These are phyloP conservation scores for Hoplodrina ambigua DNA, from an alignment of 2,888 invertebrate genomes.

Conservation along the genomic window DNA sequence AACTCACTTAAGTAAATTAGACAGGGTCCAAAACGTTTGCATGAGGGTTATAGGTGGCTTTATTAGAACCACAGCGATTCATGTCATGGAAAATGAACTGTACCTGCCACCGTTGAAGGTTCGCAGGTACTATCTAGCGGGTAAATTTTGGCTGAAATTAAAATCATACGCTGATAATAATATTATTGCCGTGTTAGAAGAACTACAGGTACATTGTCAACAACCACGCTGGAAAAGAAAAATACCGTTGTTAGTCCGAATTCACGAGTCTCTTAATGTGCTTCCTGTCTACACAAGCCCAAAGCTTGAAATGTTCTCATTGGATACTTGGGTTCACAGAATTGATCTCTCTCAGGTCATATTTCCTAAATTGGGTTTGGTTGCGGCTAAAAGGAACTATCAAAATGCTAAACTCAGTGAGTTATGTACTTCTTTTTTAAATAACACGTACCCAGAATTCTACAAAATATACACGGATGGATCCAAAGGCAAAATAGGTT, in stretches of 20 bases:
- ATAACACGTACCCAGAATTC: background rate
- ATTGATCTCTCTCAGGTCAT: background rate
- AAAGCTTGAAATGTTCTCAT: background rate
- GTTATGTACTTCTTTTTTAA: background rate
- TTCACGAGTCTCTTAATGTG: background rate
- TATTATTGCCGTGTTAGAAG: background rate
- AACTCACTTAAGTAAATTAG: conserved; percentile 4
- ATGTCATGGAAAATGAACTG: background rate
- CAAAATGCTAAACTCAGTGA: no score
- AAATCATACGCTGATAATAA: conserved; percentile 10
- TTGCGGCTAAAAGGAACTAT: background rate
- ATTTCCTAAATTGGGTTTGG: background rate
- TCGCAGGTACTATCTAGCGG: conserved; percentile 5
- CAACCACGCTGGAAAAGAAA: background rate
- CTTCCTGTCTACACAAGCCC: conserved; percentile 1
- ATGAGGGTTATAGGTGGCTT: conserved; percentile 7
- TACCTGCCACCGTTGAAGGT: background rate
- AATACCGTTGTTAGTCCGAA: background rate
- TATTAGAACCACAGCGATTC: background rate
- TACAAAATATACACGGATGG: conserved; percentile 5
- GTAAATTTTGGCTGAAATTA: conserved; percentile 4
- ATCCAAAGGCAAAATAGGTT: background rate
- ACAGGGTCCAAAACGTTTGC: background rate
- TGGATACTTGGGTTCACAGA: background rate
- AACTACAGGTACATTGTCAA: background rate